Percentiles rank a stretch among this genome's conserved stretches.
Evolutionary conservation across 2,888 invertebrate species (phyloP).

Genomic region (Drosophila eohydei): DNA sequence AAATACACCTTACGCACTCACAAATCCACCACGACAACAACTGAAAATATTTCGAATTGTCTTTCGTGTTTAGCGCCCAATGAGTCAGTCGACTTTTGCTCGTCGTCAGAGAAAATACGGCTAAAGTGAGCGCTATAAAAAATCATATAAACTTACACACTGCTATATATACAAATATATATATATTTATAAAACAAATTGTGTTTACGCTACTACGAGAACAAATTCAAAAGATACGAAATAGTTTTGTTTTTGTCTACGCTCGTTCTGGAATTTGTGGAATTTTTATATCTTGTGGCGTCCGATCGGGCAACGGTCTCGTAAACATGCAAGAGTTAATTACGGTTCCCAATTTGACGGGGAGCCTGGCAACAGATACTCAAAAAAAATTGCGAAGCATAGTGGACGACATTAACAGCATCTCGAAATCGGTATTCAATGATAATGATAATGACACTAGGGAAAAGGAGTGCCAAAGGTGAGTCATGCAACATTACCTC

Average conservation of each 20-base stretch:
- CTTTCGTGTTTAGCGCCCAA: constrained; percentile 46
- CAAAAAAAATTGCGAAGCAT: constrained; percentile 50
- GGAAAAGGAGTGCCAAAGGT: constrained; percentile 33
- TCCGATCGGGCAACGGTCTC: constrained; percentile 45
- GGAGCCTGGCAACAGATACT: constrained; percentile 40
- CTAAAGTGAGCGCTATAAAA: constrained; percentile 3
- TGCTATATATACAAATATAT: not conserved
- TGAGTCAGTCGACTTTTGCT: constrained; percentile 60
- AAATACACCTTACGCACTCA: constrained; percentile 42
- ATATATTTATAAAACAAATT: constrained; percentile 2
- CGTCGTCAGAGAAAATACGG: constrained; percentile 40
- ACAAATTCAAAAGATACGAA: constrained; percentile 39
- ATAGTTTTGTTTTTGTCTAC: constrained; percentile 44
- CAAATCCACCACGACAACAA: constrained; percentile 46
- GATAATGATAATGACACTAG: constrained; percentile 32
- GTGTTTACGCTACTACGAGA: constrained; percentile 58
- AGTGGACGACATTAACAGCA: constrained; percentile 53
- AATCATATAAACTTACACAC: not conserved
- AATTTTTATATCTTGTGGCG: constrained; percentile 67
- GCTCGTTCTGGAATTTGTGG: constrained; percentile 71
- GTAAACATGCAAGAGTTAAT: constrained; percentile 74
- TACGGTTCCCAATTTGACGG: constrained; percentile 45
- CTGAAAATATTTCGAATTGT: constrained; percentile 45
- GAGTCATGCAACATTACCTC: constrained; percentile 24
- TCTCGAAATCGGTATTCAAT: constrained; percentile 40